Evolutionary conservation across 2,888 invertebrate species (phyloP).

Genomic region (Hetaerina titia): DNA sequence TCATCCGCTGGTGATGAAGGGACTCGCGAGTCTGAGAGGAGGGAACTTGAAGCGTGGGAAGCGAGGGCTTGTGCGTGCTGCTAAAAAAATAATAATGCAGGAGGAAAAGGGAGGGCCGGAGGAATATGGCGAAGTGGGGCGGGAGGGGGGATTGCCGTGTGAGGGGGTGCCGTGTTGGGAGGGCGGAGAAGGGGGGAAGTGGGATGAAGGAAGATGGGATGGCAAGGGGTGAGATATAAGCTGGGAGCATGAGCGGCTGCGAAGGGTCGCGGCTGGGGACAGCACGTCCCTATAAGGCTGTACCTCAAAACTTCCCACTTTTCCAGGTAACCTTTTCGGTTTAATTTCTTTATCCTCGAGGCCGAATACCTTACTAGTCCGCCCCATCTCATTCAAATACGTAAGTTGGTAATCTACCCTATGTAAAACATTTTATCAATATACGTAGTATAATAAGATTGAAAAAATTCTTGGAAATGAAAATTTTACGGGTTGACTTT

Average conservation of each 20-base stretch:
- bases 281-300: background rate
- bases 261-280: background rate
- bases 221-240: slow-evolving; percentile 36
- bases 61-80: slow-evolving; percentile 62
- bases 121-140: background rate
- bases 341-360: background rate
- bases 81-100: slow-evolving; percentile 42
- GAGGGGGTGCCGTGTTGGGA: too few relatives aligned
- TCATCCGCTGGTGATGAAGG: slow-evolving; percentile 65
- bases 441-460: too few relatives aligned
- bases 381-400: too few relatives aligned
- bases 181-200: background rate
- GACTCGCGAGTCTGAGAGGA: slow-evolving; percentile 33
- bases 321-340: background rate
- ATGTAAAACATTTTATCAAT: too few relatives aligned
- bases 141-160: background rate
- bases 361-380: background rate
- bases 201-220: background rate
- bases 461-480: too few relatives aligned
- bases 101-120: background rate
- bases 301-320: background rate
- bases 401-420: too few relatives aligned
- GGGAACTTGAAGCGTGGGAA: slow-evolving; percentile 50
- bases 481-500: too few relatives aligned
- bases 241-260: slow-evolving; percentile 39